These are phyloP conservation scores for Lampris incognitus DNA, from an alignment of 2,113 vertebrate species.

Conservation along the genomic window DNA sequence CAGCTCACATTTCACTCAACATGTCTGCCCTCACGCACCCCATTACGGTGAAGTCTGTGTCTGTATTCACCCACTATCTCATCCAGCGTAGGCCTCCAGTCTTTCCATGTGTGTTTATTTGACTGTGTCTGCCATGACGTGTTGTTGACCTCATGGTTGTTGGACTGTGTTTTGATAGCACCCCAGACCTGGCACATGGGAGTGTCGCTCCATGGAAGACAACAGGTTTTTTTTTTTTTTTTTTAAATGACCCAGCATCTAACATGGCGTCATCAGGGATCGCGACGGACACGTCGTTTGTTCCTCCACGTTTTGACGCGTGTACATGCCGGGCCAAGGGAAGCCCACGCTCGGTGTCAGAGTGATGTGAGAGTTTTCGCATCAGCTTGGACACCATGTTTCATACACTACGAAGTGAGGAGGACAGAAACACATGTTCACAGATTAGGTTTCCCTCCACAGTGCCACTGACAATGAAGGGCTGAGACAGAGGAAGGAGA, in stretches of 20 bases:
- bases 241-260: conserved; percentile 28
- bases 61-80: conserved; percentile 32
- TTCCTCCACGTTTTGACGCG: background rate
- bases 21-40: background rate
- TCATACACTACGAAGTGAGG: conserved; percentile 32
- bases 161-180: conserved; percentile 37
- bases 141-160: conserved; percentile 2
- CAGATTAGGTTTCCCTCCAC: conserved; percentile 67
- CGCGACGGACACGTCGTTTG: conserved; percentile 34
- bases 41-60: conserved; percentile 13
- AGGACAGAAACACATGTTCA: conserved; percentile 72
- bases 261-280: background rate
- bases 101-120: conserved; percentile 46
- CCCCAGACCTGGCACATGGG: conserved; percentile 3
- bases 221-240: background rate
- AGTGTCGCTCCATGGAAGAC: conserved; percentile 10
- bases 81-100: background rate
- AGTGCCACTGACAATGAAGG: conserved; percentile 59
- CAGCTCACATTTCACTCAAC: conserved; percentile 1
- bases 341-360: conserved; percentile 9
- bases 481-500: conserved; percentile 21
- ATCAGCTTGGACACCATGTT: conserved; percentile 40
- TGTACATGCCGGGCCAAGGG: conserved; percentile 8
- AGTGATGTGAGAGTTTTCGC: conserved; percentile 22
- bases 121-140: conserved; percentile 5